These are phyloP conservation scores for Drosophila anomalata DNA, from an alignment of 2,888 invertebrate species.

Conservation along the genomic window DNA sequence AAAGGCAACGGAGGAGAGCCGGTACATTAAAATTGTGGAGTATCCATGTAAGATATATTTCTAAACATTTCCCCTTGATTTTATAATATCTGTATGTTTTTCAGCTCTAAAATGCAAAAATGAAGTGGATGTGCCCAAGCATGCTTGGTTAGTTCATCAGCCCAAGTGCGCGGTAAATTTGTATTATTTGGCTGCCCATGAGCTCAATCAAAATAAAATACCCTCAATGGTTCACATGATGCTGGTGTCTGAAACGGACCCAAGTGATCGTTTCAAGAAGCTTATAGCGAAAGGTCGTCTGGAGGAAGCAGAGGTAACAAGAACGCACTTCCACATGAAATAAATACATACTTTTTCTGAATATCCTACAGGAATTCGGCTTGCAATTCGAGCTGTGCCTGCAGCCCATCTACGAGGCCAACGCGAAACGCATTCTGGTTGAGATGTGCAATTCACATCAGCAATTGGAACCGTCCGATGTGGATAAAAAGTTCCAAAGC, in stretches of 20 bases:
- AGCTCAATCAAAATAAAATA: conserved; percentile 53
- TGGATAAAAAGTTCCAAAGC: conserved; percentile 69
- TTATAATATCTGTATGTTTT: background rate
- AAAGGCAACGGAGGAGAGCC: conserved; percentile 56
- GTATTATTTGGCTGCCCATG: conserved; percentile 80
- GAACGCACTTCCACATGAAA: background rate
- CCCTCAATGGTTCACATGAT: conserved; percentile 82
- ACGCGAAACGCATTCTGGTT: conserved; percentile 75
- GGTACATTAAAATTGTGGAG: conserved; percentile 80
- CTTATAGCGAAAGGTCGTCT: conserved; percentile 82
- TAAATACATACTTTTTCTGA: background rate
- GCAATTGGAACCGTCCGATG: conserved; percentile 51
- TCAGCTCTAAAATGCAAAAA: conserved; percentile 80
- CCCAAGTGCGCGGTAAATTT: conserved; percentile 82
- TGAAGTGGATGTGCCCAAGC: conserved; percentile 76
- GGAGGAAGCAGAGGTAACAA: conserved; percentile 82
- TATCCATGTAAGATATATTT: conserved; percentile 78
- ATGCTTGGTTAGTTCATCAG: conserved; percentile 82
- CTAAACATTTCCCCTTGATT: background rate
- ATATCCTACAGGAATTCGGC: conserved; percentile 77
- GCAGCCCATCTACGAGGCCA: conserved; percentile 83
- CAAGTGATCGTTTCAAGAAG: conserved; percentile 82
- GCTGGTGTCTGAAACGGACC: conserved; percentile 82
- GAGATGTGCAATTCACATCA: conserved; percentile 70
- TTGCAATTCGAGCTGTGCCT: conserved; percentile 81